Conservation (phyloP, 2,113 vertebrate genomes). For the Oreocharis arfaki region DNA sequence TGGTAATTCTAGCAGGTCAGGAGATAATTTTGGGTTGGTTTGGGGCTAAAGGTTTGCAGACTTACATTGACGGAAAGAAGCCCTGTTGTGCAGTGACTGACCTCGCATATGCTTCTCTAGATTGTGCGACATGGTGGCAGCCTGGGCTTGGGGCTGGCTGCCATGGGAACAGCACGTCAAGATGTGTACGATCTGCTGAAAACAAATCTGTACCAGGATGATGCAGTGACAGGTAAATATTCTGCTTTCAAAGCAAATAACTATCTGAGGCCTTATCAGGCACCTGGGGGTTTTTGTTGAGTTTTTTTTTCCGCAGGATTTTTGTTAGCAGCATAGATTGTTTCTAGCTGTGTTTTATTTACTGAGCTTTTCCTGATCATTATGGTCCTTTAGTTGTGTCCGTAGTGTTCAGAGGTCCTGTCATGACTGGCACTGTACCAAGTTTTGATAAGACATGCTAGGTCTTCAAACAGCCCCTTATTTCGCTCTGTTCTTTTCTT, state of each 20-base stretch:
- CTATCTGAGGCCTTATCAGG: not conserved
- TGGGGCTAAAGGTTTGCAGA: not conserved
- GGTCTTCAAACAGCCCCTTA: not conserved
- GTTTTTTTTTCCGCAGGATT: not conserved
- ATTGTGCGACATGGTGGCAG: constrained; percentile 97
- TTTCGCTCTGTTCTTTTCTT: not conserved
- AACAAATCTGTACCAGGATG: constrained; percentile 98
- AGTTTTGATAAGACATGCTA: not conserved
- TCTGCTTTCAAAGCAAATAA: constrained; percentile 33
- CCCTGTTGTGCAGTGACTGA: not conserved
- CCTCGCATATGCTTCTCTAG: constrained; percentile 62
- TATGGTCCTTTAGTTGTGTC: not conserved
- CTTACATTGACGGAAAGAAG: not conserved
- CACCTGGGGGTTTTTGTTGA: not conserved
- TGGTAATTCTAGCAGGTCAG: not conserved
- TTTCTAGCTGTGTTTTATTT: not conserved
- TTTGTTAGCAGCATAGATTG: not conserved
- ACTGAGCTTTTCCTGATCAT: not conserved
- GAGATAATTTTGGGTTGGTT: not conserved
- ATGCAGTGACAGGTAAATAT: constrained; percentile 91
- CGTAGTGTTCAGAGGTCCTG: not conserved
- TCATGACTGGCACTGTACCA: not conserved
- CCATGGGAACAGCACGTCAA: constrained; percentile 93
- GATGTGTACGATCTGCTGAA: constrained; percentile 97
- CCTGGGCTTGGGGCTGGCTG: constrained; percentile 92